Conservation (phyloP, 1,140 invertebrate genomes). For the Choristoneura fumiferana region DNA sequence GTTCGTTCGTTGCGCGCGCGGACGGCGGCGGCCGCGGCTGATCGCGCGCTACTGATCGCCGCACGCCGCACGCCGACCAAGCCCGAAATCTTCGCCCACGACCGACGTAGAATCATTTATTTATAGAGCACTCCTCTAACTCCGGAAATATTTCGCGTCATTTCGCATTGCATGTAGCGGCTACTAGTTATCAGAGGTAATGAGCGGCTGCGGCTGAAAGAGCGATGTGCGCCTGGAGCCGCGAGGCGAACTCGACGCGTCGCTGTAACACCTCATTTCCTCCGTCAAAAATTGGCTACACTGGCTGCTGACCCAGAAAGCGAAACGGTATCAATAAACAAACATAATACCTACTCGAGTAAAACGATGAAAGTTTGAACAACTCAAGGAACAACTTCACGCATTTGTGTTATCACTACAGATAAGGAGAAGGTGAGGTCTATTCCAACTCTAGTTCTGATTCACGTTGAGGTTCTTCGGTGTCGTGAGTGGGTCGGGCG, state of each 20-base stretch:
- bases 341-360: background rate
- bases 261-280: no score
- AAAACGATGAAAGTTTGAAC: background rate
- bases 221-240: no score
- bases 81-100: conserved; percentile 74
- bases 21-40: conserved; percentile 68
- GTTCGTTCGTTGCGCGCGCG: conserved; percentile 75
- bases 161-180: conserved; percentile 66
- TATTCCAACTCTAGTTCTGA: background rate
- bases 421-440: background rate
- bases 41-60: conserved; percentile 67
- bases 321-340: background rate
- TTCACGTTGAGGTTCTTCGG: background rate
- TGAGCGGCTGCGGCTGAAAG: conserved; percentile 21
- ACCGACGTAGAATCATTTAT: conserved; percentile 70
- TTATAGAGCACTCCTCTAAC: conserved; percentile 74
- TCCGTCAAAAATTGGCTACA: no score
- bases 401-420: background rate
- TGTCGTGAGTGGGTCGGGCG: conserved; percentile 43
- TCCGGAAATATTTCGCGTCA: conserved; percentile 78
- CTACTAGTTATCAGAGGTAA: conserved; percentile 61
- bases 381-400: no score
- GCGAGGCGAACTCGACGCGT: no score
- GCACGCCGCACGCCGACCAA: conserved; percentile 35
- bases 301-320: background rate